These are phyloP conservation scores for Acropternis orthonyx DNA, from an alignment of 2,797 vertebrate species.

Conservation along the genomic window DNA sequence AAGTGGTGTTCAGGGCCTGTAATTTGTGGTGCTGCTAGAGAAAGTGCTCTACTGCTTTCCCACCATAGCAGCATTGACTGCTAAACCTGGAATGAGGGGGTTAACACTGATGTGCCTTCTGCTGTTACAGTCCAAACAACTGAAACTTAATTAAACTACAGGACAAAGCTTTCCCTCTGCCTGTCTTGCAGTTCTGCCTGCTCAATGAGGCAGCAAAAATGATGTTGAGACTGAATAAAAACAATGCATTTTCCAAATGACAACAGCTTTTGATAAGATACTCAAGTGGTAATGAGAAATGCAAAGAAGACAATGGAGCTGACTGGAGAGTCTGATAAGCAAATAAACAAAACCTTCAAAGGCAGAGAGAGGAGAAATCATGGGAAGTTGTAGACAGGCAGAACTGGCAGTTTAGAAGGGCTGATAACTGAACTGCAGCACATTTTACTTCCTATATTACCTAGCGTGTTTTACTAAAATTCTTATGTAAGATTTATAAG, in stretches of 20 bases:
- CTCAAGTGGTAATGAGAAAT: conserved; percentile 24
- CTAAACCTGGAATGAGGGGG: not conserved
- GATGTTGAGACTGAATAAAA: conserved; percentile 20
- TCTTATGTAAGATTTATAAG: conserved; percentile 28
- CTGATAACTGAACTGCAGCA: not conserved
- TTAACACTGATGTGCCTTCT: not conserved
- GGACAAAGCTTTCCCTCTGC: not conserved
- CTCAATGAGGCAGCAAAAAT: conserved; percentile 17
- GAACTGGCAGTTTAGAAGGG: not conserved
- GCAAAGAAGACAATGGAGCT: not conserved
- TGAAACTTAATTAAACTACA: conserved; percentile 16
- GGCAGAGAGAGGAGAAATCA: not conserved
- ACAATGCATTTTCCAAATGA: conserved; percentile 35
- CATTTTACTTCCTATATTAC: not conserved
- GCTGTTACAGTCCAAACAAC: not conserved
- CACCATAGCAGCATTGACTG: not conserved
- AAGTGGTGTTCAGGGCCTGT: not conserved
- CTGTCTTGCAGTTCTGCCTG: not conserved
- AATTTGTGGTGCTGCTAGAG: not conserved
- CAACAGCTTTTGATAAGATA: conserved; percentile 4
- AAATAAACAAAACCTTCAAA: conserved; percentile 20
- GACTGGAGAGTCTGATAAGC: conserved; percentile 3
- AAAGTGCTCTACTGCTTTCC: not conserved
- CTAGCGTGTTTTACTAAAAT: conserved; percentile 17
- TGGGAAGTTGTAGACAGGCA: not conserved